Conservation (phyloP, 2,797 vertebrate genomes). For the Chelon labrosus region DNA sequence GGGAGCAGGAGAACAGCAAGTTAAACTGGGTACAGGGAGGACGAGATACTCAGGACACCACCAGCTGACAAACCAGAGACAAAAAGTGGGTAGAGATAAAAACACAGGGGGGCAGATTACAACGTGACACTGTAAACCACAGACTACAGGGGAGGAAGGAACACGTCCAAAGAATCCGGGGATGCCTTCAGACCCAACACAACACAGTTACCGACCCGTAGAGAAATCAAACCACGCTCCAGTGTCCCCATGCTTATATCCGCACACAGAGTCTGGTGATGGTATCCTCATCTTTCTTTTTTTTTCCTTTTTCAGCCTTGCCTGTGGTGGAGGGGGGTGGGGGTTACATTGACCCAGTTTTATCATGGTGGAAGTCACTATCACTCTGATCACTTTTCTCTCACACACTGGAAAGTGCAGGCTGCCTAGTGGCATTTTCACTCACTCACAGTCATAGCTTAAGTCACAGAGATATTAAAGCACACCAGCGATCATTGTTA, state of each 20-base stretch:
- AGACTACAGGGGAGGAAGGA: constrained; percentile 60
- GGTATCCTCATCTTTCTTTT: constrained; percentile 79
- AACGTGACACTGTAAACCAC: constrained; percentile 70
- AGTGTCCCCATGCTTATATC: constrained; percentile 79
- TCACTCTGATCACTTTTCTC: constrained; percentile 83
- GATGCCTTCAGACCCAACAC: constrained; percentile 57
- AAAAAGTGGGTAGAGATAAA: constrained; percentile 48
- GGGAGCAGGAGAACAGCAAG: constrained; percentile 32
- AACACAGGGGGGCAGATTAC: constrained; percentile 68
- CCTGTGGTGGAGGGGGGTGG: constrained; percentile 86
- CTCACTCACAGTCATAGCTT: constrained; percentile 49
- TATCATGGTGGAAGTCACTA: constrained; percentile 86
- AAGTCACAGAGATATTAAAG: constrained; percentile 37
- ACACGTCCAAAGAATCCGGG: constrained; percentile 58
- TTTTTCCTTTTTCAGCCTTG: constrained; percentile 79
- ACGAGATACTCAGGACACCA: constrained; percentile 46
- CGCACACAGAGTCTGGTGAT: constrained; percentile 76
- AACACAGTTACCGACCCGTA: constrained; percentile 77
- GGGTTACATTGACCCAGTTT: constrained; percentile 88
- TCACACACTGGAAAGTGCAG: constrained; percentile 76
- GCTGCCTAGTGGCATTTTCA: constrained; percentile 69
- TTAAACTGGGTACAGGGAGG: constrained; percentile 25
- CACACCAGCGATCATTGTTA: constrained; percentile 8
- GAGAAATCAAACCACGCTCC: constrained; percentile 72
- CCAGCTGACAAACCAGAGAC: constrained; percentile 46